Evolutionary conservation across 1,140 invertebrate species (phyloP).

Genomic region (Anoplophora glabripennis): DNA sequence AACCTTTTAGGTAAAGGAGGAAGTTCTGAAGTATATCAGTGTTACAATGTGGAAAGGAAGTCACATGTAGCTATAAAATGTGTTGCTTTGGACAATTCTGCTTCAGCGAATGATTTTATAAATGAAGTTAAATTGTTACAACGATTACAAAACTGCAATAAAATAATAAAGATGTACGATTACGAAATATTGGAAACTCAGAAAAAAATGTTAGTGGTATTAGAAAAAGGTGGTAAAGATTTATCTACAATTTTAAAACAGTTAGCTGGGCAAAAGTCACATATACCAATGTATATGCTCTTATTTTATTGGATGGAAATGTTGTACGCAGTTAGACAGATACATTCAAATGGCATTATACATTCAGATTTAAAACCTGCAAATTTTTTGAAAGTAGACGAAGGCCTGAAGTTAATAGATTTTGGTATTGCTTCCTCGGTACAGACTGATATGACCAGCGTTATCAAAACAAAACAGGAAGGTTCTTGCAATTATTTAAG

Average conservation of each 20-base stretch:
- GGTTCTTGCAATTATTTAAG: slow-evolving; percentile 97
- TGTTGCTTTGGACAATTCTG: slow-evolving; percentile 68
- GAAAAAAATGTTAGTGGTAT: slow-evolving; percentile 75
- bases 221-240: slow-evolving; percentile 93
- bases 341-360: slow-evolving; percentile 88
- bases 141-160: slow-evolving; percentile 76
- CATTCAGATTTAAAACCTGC: slow-evolving; percentile 97
- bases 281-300: slow-evolving; percentile 68
- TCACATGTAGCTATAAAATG: slow-evolving; percentile 39
- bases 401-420: slow-evolving; percentile 91
- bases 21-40: slow-evolving; percentile 44
- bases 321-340: slow-evolving; percentile 85
- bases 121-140: slow-evolving; percentile 89
- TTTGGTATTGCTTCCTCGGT: slow-evolving; percentile 96
- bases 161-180: slow-evolving; percentile 83
- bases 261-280: slow-evolving; percentile 55
- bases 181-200: slow-evolving; percentile 63
- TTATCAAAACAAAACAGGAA: slow-evolving; percentile 74
- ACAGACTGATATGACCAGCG: slow-evolving; percentile 84
- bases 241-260: slow-evolving; percentile 73
- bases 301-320: slow-evolving; percentile 93
- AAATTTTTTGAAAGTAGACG: slow-evolving; percentile 89
- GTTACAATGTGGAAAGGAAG: slow-evolving; percentile 31
- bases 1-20: slow-evolving; percentile 44
- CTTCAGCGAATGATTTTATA: slow-evolving; percentile 70